Evolutionary conservation across 2,888 invertebrate species (phyloP).

Genomic region (Parapristionchus giblindavisi): DNA sequence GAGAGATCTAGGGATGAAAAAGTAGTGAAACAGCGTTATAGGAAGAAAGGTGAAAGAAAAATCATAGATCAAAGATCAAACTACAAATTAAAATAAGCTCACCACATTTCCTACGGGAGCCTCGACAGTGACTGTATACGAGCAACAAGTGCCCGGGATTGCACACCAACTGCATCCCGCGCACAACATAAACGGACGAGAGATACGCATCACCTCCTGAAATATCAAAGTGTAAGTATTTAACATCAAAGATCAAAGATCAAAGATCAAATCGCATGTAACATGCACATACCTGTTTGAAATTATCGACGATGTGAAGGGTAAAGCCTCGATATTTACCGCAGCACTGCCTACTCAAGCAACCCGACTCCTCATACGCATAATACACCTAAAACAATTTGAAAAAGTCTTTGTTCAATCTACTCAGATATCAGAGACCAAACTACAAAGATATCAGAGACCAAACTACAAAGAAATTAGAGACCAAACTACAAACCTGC

Average conservation of each 20-base stretch:
- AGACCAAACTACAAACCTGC: conserved; percentile 44
- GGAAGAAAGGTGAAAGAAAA: neutral
- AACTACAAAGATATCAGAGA: too few relatives aligned
- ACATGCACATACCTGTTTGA: neutral
- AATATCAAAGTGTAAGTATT: neutral
- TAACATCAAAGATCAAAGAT: neutral
- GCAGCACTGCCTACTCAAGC: conserved; percentile 62
- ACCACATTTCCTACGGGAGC: conserved; percentile 42
- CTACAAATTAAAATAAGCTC: too few relatives aligned
- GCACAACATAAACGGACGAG: conserved; percentile 83
- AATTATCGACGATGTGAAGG: conserved; percentile 33
- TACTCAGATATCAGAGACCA: neutral
- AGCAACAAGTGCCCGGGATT: conserved; percentile 27
- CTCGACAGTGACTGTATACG: conserved; percentile 38
- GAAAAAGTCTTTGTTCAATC: too few relatives aligned
- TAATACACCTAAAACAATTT: conserved; percentile 49
- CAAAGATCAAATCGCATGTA: neutral
- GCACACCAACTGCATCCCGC: conserved; percentile 77
- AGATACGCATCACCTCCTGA: conserved; percentile 83
- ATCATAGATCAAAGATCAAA: neutral
- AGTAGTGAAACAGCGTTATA: neutral
- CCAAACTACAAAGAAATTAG: too few relatives aligned
- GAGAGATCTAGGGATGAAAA: too few relatives aligned
- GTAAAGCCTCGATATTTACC: neutral
- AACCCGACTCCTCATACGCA: conserved; percentile 70